phyloP scores from a whole-genome alignment of 1,140 invertebrate genomes.

The Pseudomyrmex concolor region DNA sequence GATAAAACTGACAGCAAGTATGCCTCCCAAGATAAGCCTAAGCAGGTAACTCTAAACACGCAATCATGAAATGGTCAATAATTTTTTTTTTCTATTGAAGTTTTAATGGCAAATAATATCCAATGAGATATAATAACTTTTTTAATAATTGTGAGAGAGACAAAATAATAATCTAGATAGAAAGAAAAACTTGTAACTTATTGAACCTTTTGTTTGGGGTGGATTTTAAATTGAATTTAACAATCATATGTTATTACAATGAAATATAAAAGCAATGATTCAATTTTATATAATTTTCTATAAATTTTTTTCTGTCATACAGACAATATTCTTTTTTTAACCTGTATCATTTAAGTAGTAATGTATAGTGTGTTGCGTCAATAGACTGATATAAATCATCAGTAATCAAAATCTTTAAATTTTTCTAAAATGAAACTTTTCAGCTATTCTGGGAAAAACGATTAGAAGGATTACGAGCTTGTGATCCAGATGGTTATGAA shows the following conservation, averaged over 20 bases:
- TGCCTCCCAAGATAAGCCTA: constrained; percentile 96
- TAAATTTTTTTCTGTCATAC: background rate
- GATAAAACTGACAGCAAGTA: constrained; percentile 94
- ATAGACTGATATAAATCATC: background rate
- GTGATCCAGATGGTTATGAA: constrained; percentile 92
- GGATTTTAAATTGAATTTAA: constrained; percentile 16
- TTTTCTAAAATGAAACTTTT: constrained; percentile 62
- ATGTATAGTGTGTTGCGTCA: background rate
- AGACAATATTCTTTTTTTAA: constrained; percentile 14
- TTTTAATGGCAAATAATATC: constrained; percentile 1
- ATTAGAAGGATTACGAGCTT: constrained; percentile 95
- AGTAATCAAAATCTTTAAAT: constrained; percentile 16
- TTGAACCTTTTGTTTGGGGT: background rate
- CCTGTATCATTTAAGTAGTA: constrained; percentile 13
- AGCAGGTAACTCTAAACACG: constrained; percentile 87
- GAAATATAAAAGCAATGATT: background rate
- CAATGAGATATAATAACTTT: background rate
- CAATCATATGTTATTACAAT: background rate
- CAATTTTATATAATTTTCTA: constrained; percentile 18
- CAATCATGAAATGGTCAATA: constrained; percentile 70
- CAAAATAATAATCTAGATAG: background rate
- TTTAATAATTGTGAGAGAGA: background rate
- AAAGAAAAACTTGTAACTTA: background rate
- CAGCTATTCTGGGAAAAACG: constrained; percentile 99
- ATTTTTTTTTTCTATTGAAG: constrained; percentile 49